Base-by-base conservation (phyloP, 1,140 invertebrate species). In the Coelopa frigida region DNA sequence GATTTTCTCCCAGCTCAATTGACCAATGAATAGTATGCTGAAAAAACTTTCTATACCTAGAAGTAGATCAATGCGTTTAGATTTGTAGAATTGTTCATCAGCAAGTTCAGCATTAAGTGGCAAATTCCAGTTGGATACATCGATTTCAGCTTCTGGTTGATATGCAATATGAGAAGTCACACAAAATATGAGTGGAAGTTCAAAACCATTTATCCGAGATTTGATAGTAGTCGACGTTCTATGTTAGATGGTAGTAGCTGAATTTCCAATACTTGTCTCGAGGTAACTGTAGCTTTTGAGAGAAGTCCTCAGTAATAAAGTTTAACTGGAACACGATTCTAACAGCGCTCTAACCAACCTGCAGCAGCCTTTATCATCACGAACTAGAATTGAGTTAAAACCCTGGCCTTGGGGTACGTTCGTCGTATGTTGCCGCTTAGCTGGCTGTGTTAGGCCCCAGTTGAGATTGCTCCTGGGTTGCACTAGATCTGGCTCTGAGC, bases 11-110 rank as follows among this genome's bases (percentile, higher is more conserved):
- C 39, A 48, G 32, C 29, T 46, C 49, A 20, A 50, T 45, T 53
- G 20, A 14, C 58, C 51, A 17, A 18, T 36, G 15, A 45, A 43
- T 2, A 67, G 32, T 21, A 60, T 38, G 18, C 57, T 44, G 51
- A 51, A 64, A 48, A 64, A 64, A 17, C 11, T 32, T 22, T 39
- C 45, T 11, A 31, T 23, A 21, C 26, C 36, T 22, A 18, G 14
- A 40, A 21, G 18, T 15, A 35, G 5, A 7, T 44, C 41, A 23
- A 39, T n/a, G n/a, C n/a, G n/a, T n/a, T 39, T 39, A 12, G 6
- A 39, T 17, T 22, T 39, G 12, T 42, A 10, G 14, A 12, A 11
- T 24, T 41, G 15, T 2, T 41, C 4, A 17, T 1, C 17, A 22
- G 2, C 15, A 12, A 22, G 3, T 7, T 3, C 2, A 2, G 5